Evolutionary conservation across 2,113 vertebrate species (phyloP), one percentile per base, ranked within the genome.

Genomic region (Cebidichthys violaceus): DNA sequence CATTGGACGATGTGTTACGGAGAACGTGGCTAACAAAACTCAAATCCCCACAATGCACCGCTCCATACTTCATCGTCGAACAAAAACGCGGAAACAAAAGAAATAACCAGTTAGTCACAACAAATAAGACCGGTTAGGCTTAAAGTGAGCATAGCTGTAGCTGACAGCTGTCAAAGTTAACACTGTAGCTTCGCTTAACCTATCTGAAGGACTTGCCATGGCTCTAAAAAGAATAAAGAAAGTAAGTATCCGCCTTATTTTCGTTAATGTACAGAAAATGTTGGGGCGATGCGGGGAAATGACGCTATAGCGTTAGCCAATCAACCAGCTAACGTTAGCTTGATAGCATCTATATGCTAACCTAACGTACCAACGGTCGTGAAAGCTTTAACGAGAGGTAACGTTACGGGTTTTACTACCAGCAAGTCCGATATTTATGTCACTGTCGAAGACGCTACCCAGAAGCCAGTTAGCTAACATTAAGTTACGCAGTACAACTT

Each of bases 31-130:
- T 37, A 10, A 64, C 39, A 64, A 64, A 39, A 93, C 92, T 88
- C 39, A 14, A 71, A 22, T 0, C 62, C 93, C 94, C 94, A 94
- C 0, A 90, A 92, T 93, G 82, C 94, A 92, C n/a, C 65, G n/a
- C 17, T 20, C 15, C 4, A 35, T 47, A 78, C 67, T 70, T 82
- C 79, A 65, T 85, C 79, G 79, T 70, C 77, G 71, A 90, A 92
- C 89, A 91, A 94, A 91, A 94, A 93, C 90, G 90, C 92, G 92
- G 92, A 94, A 95, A 94, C 92, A 94, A 93, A 93, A 92, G 90
- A 91, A 83, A 79, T 55, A 79, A 80, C 75, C 90, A 85, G 87
- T 92, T 91, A 89, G 83, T 86, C 88, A 83, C 88, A 93, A 92
- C 90, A 93, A 90, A 89, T 73, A 84, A 60, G 75, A 77, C 4